A percentile compares a stretch with the other conserved stretches of the same genome.
Conservation (phyloP, 2,888 invertebrate species). For the Diabrotica balteata region DNA sequence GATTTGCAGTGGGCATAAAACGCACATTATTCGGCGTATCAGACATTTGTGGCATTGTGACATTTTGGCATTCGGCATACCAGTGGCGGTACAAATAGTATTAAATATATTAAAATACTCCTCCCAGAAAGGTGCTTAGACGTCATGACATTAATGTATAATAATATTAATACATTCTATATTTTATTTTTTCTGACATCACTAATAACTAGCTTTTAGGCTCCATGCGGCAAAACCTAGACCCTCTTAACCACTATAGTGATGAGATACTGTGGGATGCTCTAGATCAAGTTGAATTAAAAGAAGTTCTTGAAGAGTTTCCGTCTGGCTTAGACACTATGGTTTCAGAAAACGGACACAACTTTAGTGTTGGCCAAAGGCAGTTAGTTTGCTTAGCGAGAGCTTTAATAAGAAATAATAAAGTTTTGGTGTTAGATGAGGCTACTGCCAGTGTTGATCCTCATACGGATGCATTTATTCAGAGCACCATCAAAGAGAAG, state of each 20-base stretch:
- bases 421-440: conserved; percentile 66
- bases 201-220: conserved; percentile 49
- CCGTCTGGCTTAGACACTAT: conserved; percentile 59
- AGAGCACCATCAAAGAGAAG: conserved; percentile 77
- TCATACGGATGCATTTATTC: conserved; percentile 79
- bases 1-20: too few relatives aligned
- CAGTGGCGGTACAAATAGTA: too few relatives aligned
- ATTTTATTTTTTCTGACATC: too few relatives aligned
- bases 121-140: too few relatives aligned
- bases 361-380: conserved; percentile 62
- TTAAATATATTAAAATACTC: too few relatives aligned
- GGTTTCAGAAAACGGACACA: conserved; percentile 68
- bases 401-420: conserved; percentile 64
- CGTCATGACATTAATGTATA: too few relatives aligned
- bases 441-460: conserved; percentile 87
- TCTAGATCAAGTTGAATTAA: conserved; percentile 56
- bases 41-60: too few relatives aligned
- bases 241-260: conserved; percentile 50
- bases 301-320: conserved; percentile 67
- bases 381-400: conserved; percentile 70
- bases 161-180: too few relatives aligned
- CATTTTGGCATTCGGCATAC: too few relatives aligned
- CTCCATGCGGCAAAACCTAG: conserved; percentile 61
- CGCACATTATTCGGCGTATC: too few relatives aligned
- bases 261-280: conserved; percentile 50